A percentile compares a stretch with the other conserved stretches of the same genome.
These are phyloP conservation scores for Mobula hypostoma DNA, from an alignment of 2,113 vertebrate species.

Conservation along the genomic window DNA sequence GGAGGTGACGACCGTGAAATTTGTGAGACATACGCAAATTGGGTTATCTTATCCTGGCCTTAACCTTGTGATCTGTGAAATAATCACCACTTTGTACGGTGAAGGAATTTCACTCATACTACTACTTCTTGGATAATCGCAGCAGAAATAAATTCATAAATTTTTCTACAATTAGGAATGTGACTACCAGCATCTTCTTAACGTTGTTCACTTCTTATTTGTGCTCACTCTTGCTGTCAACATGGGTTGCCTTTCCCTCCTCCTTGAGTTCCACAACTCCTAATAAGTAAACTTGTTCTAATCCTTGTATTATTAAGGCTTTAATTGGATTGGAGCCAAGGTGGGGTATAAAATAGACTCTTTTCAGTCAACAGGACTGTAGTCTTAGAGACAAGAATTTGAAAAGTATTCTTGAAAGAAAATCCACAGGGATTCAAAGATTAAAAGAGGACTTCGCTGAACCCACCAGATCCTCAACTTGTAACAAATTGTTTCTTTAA, in stretches of 20 bases:
- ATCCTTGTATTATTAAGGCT: constrained; percentile 91
- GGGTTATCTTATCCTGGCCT: constrained; percentile 39
- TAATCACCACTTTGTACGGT: constrained; percentile 23
- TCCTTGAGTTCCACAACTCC: constrained; percentile 66
- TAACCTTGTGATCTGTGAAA: constrained; percentile 37
- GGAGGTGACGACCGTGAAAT: constrained; percentile 50
- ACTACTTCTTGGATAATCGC: neutral
- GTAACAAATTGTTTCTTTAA: constrained; percentile 74
- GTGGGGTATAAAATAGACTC: constrained; percentile 86
- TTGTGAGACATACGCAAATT: constrained; percentile 45
- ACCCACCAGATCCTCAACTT: constrained; percentile 65
- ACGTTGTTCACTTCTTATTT: constrained; percentile 82
- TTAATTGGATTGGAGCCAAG: constrained; percentile 93
- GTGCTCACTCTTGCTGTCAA: constrained; percentile 73
- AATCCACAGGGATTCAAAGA: constrained; percentile 67
- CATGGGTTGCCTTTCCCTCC: constrained; percentile 60
- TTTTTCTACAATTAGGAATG: constrained; percentile 72
- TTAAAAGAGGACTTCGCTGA: constrained; percentile 72
- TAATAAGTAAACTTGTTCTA: constrained; percentile 94
- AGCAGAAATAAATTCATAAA: constrained; percentile 20
- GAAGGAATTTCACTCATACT: constrained; percentile 13
- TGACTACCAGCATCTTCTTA: constrained; percentile 81
- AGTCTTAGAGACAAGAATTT: constrained; percentile 69
- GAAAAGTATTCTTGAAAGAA: constrained; percentile 67
- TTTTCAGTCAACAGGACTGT: constrained; percentile 71